Conservation (phyloP, 2,888 invertebrate genomes). For the Andricus quercusramuli region DNA sequence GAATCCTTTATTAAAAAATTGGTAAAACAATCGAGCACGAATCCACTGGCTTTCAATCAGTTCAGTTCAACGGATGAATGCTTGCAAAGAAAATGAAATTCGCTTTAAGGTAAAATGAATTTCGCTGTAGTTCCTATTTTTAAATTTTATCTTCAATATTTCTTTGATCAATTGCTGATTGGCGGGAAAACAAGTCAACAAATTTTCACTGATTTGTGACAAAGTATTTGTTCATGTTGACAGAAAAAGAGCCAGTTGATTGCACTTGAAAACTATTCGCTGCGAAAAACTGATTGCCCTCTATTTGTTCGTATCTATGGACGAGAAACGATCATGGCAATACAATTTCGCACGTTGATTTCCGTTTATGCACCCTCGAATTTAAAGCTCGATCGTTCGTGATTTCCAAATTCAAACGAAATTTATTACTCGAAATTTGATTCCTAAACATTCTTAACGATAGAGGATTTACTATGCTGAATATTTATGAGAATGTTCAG, state of each 20-base stretch:
- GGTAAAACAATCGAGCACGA: background rate
- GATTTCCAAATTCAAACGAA: background rate
- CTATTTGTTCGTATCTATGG: constrained; percentile 8
- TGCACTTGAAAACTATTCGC: constrained; percentile 8
- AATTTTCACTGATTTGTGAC: constrained; percentile 1
- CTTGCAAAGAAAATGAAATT: background rate
- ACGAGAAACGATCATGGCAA: constrained; percentile 7
- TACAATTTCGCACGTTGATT: constrained; percentile 19
- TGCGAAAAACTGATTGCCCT: constrained; percentile 25
- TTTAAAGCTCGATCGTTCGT: background rate
- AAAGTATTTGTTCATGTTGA: constrained; percentile 20
- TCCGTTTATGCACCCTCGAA: constrained; percentile 6
- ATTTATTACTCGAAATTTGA: constrained; percentile 8
- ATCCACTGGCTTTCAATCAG: background rate
- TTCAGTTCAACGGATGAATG: background rate
- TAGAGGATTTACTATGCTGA: background rate
- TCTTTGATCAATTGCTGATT: background rate
- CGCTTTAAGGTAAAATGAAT: background rate
- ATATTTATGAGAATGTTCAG: background rate
- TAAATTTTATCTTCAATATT: background rate
- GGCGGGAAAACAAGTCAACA: background rate
- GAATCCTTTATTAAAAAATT: background rate
- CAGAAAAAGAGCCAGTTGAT: constrained; percentile 25
- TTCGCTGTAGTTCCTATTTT: background rate
- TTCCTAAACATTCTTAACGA: too few relatives aligned